Conservation (phyloP, 2,113 vertebrate genomes). For the Tylochromis polylepis region DNA sequence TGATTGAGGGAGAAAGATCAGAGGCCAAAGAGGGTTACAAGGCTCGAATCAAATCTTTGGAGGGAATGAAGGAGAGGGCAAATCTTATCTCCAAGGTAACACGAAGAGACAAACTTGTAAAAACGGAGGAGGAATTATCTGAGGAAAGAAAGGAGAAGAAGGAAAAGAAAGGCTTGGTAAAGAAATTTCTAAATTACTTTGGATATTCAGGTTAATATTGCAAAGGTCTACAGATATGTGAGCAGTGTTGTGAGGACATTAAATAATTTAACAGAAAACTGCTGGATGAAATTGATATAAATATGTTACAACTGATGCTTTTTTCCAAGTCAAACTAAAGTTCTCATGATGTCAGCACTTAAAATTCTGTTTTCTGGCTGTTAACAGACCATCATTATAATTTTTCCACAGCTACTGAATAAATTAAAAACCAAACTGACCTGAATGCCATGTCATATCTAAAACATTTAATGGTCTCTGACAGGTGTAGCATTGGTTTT, state of each 20-base stretch:
- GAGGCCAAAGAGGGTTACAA: slow-evolving; percentile 29
- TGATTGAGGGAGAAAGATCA: slow-evolving; percentile 34
- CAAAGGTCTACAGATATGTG: background rate
- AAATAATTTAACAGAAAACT: no score
- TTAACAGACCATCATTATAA: no score
- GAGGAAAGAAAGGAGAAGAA: background rate
- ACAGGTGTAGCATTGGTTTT: no score
- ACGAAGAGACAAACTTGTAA: background rate
- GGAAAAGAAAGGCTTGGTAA: rapidly evolving
- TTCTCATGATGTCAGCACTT: no score
- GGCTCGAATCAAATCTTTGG: slow-evolving; percentile 26
- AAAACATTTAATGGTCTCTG: no score
- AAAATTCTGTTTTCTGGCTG: no score
- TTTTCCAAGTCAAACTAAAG: no score
- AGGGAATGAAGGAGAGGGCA: background rate
- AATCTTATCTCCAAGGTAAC: slow-evolving; percentile 18
- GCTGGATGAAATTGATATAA: no score
- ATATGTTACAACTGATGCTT: no score
- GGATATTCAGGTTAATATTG: background rate
- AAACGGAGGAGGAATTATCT: background rate
- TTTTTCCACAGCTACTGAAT: no score
- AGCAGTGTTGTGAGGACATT: background rate
- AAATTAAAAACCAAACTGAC: no score
- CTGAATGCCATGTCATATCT: no score
- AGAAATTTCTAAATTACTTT: background rate